Base-by-base conservation (phyloP, 2,113 vertebrate genomes). In the Pao palembangensis region DNA sequence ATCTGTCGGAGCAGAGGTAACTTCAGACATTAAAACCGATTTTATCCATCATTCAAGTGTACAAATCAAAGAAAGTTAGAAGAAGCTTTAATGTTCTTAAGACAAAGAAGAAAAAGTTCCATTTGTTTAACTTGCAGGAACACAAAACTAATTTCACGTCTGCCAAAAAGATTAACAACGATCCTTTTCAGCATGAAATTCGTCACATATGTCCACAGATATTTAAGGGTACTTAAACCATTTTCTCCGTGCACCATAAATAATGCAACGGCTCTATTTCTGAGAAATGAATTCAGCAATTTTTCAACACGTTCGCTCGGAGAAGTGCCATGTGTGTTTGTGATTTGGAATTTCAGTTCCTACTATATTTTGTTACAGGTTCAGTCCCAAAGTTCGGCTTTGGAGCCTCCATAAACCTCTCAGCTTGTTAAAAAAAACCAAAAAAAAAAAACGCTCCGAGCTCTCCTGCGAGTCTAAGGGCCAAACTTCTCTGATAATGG, bases 401-500 rank as follows among this genome's bases (percentile, higher is more conserved):
- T 63, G 55, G 47, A 78, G 60, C 53, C 61, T 59, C 77, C 21
- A 66, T 69, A 80, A 78, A 84, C 66, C 66, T 84, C 75, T 79
- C 81, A 78, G 75, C 57, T 61, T 73, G 69, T 74, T 28, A 50
- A 57, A 57, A 62, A n/a, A n/a, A n/a, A n/a, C n/a, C n/a, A n/a
- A 43, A 79, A 38, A 58, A 17, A 62, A 79, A 73, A n/a, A 63
- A 82, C 58, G 11, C 64, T 67, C 69, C 13, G 15, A 64, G 52
- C 62, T 62, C 71, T 61, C 49, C 55, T 8, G 41, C 31, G 38
- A 79, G 83, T 51, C 56, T 82, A 75, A 87, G 57, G 64, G 67
- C 75, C 74, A 64, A 78, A 65, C 58, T 42, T 65, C 51, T 58
- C 53, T 60, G 64, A 82, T 88, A 83, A 83, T 84, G 76, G 79